Evolutionary conservation across 64 coral and sea anemone species (phyloP).

Genomic region (Porites lutea): DNA sequence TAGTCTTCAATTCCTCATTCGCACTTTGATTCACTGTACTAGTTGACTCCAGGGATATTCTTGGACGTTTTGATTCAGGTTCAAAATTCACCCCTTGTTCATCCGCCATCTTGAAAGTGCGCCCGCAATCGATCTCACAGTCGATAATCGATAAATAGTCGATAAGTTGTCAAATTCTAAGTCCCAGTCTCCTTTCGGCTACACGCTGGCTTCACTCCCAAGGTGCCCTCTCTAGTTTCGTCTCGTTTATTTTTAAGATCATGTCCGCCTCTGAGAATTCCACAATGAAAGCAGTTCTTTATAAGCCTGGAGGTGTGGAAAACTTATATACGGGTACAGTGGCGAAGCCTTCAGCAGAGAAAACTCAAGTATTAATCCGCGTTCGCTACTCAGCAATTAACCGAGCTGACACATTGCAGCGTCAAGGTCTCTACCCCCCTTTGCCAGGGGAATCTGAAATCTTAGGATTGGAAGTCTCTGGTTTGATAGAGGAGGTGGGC

Average conservation of each 20-base stretch:
- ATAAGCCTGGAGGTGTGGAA: constrained; percentile 75
- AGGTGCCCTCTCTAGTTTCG: too few species aligned
- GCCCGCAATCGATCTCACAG: neutral
- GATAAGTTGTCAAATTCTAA: too few species aligned
- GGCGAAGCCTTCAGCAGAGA: constrained; percentile 49
- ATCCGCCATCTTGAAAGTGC: constrained; percentile 63
- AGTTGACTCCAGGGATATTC: neutral
- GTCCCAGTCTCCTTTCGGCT: too few species aligned
- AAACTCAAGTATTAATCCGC: constrained; percentile 71
- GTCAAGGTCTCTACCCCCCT: constrained; percentile 72
- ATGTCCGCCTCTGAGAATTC: neutral
- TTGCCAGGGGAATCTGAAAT: constrained; percentile 89
- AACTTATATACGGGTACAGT: constrained; percentile 64
- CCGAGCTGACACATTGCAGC: constrained; percentile 91
- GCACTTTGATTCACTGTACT: neutral
- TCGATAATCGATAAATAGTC: too few species aligned
- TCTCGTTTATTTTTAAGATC: neutral
- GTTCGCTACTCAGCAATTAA: constrained; percentile 85
- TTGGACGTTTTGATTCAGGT: constrained; percentile 35
- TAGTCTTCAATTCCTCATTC: neutral
- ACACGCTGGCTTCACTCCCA: too few species aligned
- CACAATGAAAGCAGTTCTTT: constrained; percentile 86
- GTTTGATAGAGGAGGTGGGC: constrained; percentile 82
- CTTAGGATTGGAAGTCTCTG: constrained; percentile 89
- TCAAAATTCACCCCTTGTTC: neutral